Evolutionary conservation across 2,113 vertebrate genomes (phyloP).

Genomic region (Phylloscopus whistleri): DNA sequence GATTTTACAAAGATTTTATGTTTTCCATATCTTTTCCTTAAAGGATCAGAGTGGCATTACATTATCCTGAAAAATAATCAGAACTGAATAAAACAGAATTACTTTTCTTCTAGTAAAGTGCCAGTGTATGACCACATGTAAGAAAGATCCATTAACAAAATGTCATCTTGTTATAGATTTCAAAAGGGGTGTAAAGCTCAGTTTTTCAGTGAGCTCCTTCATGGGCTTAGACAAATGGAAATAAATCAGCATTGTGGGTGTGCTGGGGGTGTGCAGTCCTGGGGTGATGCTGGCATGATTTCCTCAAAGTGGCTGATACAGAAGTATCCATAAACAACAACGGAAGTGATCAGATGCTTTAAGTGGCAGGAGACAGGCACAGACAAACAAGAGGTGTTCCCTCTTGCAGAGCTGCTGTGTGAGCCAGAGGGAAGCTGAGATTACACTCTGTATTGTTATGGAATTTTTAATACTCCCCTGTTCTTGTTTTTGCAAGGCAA

Average conservation of each 20-base stretch:
- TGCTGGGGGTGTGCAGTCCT: background rate
- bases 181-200: background rate
- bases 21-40: background rate
- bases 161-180: background rate
- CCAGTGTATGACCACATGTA: rapidly evolving
- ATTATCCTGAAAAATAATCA: background rate
- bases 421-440: background rate
- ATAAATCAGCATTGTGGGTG: background rate
- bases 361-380: background rate
- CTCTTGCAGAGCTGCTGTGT: background rate
- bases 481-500: constrained; percentile 71
- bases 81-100: background rate
- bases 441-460: rapidly evolving
- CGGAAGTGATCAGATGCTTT: background rate
- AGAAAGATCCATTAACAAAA: background rate
- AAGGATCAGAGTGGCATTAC: background rate
- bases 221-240: background rate
- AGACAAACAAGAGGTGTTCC: background rate
- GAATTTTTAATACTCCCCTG: constrained; percentile 10
- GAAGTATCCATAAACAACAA: rapidly evolving
- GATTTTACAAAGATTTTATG: background rate
- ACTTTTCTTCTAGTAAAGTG: background rate
- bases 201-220: background rate
- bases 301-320: background rate
- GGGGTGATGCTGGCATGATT: rapidly evolving